Base-by-base conservation (phyloP, 2,113 vertebrate genomes). In the Clarias magur region DNA sequence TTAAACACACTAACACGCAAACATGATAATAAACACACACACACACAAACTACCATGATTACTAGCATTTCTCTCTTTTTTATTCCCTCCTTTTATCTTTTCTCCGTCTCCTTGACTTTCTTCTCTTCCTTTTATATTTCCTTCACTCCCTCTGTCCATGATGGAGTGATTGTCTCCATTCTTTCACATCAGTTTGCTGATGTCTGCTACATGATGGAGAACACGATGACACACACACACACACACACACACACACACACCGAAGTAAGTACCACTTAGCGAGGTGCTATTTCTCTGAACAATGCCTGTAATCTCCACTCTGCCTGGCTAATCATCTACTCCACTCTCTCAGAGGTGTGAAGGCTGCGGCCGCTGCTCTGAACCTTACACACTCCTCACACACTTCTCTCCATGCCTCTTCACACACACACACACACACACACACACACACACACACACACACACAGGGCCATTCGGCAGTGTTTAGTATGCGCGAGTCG, bases 371-470 rank as follows among this genome's bases (percentile, higher is more conserved):
- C 85, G 34, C 48, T 30, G 38, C 83, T 84, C 38, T 63, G 68
- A 83, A 84, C 42, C 79, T 84, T 75, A 56, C 83, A 80, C 87
- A 85, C 15, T 42, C 38, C 21, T 42, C 70, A 73, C 70, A 72
- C 68, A 72, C 30, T 38, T 38, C 30, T 72, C 16, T n/a, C n/a
- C 63, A 67, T 4, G 60, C 67, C 6, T 21, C 59, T 70, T 78
- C 2, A 59, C 57, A 38, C 68, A 38, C 68, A 38, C n/a, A 34
- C n/a, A 30, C 65, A 68, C 25, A 68, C 67, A 34, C 30, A 73
- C 70, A 73, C 72, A 48, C 70, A 48, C 70, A 48, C 70, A 42
- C 70, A 42, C 70, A 42, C 70, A 73, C 70, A 48, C 38, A 48
- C 72, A 48, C 42, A 48, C 19, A 5, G 4, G 72, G 38, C 42